A percentile compares a stretch with the other conserved stretches of the same genome.
phyloP scores from a whole-genome alignment of 1,140 invertebrate genomes.

The Apis laboriosa region DNA sequence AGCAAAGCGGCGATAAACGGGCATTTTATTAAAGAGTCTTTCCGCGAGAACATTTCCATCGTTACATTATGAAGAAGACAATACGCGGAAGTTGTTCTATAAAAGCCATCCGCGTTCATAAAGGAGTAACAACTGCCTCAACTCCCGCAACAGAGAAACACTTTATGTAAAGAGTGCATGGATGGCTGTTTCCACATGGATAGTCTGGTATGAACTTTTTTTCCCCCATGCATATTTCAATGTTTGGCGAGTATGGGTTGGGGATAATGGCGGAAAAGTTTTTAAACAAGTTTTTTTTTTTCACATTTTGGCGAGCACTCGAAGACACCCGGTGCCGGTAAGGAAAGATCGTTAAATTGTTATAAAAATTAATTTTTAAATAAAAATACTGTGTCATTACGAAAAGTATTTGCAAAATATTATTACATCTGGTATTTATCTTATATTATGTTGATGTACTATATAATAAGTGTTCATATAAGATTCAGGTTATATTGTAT shows the following conservation, averaged over 20 bases:
- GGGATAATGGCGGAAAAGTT: not conserved
- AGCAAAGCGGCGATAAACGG: constrained; percentile 15
- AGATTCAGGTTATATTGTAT: too few relatives aligned
- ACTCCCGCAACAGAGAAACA: not conserved
- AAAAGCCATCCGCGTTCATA: constrained; percentile 3
- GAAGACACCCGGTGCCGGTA: not conserved
- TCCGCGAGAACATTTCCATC: not conserved
- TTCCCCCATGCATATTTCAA: not conserved
- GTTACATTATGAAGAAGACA: constrained; percentile 17
- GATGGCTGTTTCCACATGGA: not conserved
- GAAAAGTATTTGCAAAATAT: too few relatives aligned
- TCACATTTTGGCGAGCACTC: not conserved
- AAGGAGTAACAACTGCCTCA: not conserved
- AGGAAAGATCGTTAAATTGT: not conserved
- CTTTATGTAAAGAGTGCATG: not conserved
- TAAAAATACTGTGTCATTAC: too few relatives aligned
- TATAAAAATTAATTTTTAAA: not conserved
- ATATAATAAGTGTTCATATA: too few relatives aligned
- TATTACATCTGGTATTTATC: too few relatives aligned
- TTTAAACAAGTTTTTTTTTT: not conserved
- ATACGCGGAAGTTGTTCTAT: not conserved
- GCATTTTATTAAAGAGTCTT: constrained; percentile 26
- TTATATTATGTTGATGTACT: too few relatives aligned
- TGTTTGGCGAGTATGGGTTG: not conserved
- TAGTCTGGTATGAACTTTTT: not conserved